Conservation (phyloP, 2,797 vertebrate species). For the Buceros bicornis region DNA sequence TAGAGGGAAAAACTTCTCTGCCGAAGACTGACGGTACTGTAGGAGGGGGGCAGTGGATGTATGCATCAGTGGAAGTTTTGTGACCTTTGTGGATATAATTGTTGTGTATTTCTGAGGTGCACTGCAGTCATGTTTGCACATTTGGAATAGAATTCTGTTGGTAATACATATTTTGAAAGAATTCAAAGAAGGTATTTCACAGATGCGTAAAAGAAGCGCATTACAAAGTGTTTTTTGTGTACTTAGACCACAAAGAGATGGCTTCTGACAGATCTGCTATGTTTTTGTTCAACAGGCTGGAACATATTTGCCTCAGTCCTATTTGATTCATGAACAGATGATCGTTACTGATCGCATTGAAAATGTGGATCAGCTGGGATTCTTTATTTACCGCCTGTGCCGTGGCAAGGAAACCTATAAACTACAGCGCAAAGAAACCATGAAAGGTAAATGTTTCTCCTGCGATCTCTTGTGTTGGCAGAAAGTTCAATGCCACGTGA, state of each 20-base stretch:
- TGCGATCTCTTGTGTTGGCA: fast-evolving
- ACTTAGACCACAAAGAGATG: background rate
- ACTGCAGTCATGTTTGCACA: background rate
- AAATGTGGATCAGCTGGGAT: conserved; percentile 90
- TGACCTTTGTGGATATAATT: background rate
- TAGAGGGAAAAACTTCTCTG: background rate
- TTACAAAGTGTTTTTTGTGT: background rate
- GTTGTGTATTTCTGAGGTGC: background rate
- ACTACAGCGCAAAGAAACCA: conserved; percentile 89
- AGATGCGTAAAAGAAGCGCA: background rate
- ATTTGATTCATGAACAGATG: conserved; percentile 96
- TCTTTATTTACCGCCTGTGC: conserved; percentile 93
- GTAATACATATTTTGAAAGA: background rate
- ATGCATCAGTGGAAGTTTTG: background rate
- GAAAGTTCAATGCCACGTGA: background rate
- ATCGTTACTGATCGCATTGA: conserved; percentile 94
- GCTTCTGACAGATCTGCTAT: background rate
- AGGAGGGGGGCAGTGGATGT: background rate
- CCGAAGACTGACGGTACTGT: background rate
- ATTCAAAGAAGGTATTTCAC: background rate
- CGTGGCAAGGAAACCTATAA: conserved; percentile 92
- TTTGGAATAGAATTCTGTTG: background rate
- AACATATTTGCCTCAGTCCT: conserved; percentile 95
- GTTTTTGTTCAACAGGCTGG: conserved; percentile 85
- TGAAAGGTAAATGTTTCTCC: conserved; percentile 73